Evolutionary conservation across 2,888 invertebrate species (phyloP), one percentile per base, ranked within the genome.

Genomic region (Liposcelis brunnea): DNA sequence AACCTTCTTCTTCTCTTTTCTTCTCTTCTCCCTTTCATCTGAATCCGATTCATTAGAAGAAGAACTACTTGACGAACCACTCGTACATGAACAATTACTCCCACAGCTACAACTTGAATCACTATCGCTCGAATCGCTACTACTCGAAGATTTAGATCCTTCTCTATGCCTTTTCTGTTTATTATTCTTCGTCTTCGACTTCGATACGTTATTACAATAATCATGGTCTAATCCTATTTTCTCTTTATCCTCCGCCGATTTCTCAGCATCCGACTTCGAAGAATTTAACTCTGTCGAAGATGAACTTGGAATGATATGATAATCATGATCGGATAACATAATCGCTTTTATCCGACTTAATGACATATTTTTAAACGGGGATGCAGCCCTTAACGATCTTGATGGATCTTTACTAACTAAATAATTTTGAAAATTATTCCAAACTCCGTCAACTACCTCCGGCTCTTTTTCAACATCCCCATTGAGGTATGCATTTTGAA

Each of bases 51-150:
- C 71, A 33, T 63, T 63, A 11, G 75, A 67, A 48, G 68, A 69
- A 6, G 69, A 74, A 45, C 76, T 75, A 4, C 73, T 74, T 0
- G 81, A 80, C 43, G 76, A 77, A 45, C 76, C 75, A 43, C 78
- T 77, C 5, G 78, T 79, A 58, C 86, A 86, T 51, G 83, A 84
- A 56, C 86, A 86, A 57, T 85, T 84, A 1, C 82, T 77, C 2
- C 82, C 82, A 58, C 86, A 85, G 0, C 82, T 80, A 56, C 85
- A 85, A 56, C 79, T 81, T 1, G 83, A 80, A 53, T 74, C 76
- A 50, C 79, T 80, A 54, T 78, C 80, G 50, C 81, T 82, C 15
- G 81, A 80, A 54, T 47, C 32, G 49, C 75, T 77, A 56, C 80
- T 81, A 1, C 81, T 80, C 1, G 81, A 80, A 15, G 78, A 77